Evolutionary conservation across 2,113 vertebrate genomes (phyloP).

Genomic region (Zingel zingel): DNA sequence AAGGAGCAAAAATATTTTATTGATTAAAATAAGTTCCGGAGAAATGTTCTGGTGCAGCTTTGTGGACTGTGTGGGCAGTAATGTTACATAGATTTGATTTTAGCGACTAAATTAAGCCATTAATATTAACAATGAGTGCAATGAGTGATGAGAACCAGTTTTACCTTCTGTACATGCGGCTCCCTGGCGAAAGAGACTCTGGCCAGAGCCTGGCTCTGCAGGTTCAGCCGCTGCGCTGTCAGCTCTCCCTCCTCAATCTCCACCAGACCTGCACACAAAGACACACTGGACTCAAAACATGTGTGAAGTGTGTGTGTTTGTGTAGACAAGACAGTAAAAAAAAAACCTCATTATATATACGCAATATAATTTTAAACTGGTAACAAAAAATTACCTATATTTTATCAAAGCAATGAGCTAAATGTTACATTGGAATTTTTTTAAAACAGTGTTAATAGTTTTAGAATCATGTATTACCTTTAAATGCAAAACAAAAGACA

Average conservation of each 20-base stretch:
- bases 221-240: slow-evolving; percentile 87
- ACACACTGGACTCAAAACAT: background rate
- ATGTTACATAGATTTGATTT: background rate
- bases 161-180: slow-evolving; percentile 92
- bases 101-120: background rate
- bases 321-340: background rate
- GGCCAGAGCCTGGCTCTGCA: slow-evolving; percentile 89
- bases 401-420: background rate
- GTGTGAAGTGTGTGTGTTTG: background rate
- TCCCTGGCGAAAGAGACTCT: slow-evolving; percentile 94
- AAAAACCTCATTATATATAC: background rate
- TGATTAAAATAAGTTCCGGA: background rate
- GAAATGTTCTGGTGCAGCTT: background rate
- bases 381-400: background rate
- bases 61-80: background rate
- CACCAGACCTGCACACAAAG: slow-evolving; percentile 88
- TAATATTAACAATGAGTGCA: background rate
- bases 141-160: background rate
- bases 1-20: background rate
- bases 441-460: background rate
- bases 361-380: background rate
- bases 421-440: background rate
- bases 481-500: background rate
- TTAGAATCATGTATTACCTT: background rate
- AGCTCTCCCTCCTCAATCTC: slow-evolving; percentile 97